Evolutionary conservation across 2,888 invertebrate species (phyloP), one percentile per base, ranked within the genome.

Genomic region (Orthosia gothica): DNA sequence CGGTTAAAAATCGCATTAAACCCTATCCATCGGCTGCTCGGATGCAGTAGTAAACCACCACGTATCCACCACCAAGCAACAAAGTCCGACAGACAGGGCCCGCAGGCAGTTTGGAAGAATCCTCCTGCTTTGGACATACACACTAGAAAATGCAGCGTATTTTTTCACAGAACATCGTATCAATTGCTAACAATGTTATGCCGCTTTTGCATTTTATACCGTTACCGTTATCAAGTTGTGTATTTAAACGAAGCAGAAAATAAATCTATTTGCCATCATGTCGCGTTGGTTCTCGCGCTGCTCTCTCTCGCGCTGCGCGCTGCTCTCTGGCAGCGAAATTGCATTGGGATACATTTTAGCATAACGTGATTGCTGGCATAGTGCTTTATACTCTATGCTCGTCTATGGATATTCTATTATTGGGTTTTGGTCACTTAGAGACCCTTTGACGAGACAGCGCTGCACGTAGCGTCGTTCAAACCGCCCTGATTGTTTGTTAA

Each of bases 321-420:
- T 40, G 20, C 57, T 2, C 26, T 32, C 20, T 52, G 18, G n/a
- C 62, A 26, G 55, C 18, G n/a, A 52, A 58, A 63, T 58, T 77
- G 54, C 57, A 77, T 77, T 76, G 52, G 26, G 62, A 71, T 72
- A 52, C 20, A 55, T 49, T 70, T 57, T 47, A 57, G 20, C 71
- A 72, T 72, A 63, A 59, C 23, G 3, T 59, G 59, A 40, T 66
- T 76, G 52, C 67, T 13, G 54, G 15, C 32, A 16, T 16, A 40
- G 23, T 26, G 74, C 50, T n/a, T 50, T 40, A 3, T 13, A 11
- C 4, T 16, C 16, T 26, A 23, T 47, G 49, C 3, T 49, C 16
- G 7, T 20, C 32, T 23, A 49, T 40, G 40, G 11, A 26, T 57
- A 54, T 45, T 66, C 20, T 3, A 65, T 16, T 18, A n/a, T 23